Base-by-base conservation (phyloP, 1,140 invertebrate genomes). In the Metopolophium dirhodum region DNA sequence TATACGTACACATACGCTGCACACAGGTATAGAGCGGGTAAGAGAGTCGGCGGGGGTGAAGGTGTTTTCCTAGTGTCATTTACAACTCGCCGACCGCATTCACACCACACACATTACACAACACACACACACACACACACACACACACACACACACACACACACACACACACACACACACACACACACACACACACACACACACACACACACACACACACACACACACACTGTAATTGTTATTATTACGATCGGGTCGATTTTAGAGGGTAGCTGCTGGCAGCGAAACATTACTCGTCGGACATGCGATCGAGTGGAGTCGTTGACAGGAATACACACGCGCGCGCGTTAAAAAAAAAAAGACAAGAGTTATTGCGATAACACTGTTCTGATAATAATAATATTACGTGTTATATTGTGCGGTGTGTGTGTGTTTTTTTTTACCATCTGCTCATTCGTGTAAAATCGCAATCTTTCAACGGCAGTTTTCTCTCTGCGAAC, bases 381-480 rank as follows among this genome's bases (percentile, higher is more conserved):
- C 68, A 14, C 49, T 37, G 26, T 54, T 37, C 7, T 41, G 35
- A 41, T 83, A 23, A 54, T 54, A 54, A 54, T 23, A 54, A 54
- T 54, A 83, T 83, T 83, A 83, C 37, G n/a, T 85, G 35, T 35
- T 87, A 61, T 51, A 37, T 37, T 41, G n/a, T 54, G 54, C 57
- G 49, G 37, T 4, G 22, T 57, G 8, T 37, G 37, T 37, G 37
- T 37, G 37, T 37, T 61, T 6, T 14, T 85, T 92, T 92, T 83
- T 47, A 41, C 47, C 11, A 37, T 41, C 47, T 7, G 49, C 47
- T 83, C 68, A 86, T 93, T 93, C 91, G 91, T 93, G 91, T 86
- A 57, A 93, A 93, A 83, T 93, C 54, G 82, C 91, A 93, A 93
- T 93, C 91, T 93, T 93, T 93, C 91, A 93, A 93, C 91, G 91